Conservation (phyloP, 1,140 invertebrate species). For the Camponotus pennsylvanicus region DNA sequence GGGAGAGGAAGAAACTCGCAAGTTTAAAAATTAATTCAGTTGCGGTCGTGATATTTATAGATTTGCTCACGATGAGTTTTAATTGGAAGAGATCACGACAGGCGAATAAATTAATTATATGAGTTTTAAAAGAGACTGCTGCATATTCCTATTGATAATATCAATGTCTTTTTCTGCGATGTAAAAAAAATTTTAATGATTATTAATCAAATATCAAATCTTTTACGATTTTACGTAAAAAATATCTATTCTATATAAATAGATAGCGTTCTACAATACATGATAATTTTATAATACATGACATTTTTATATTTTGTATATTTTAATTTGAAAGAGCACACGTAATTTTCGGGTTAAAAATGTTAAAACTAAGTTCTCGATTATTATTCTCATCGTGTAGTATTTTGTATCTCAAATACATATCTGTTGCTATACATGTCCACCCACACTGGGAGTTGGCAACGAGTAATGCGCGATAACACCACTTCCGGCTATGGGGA, state of each 20-base stretch:
- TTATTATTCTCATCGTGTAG: not conserved
- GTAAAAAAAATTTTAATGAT: not conserved
- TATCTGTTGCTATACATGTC: conserved; percentile 60
- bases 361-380: not conserved
- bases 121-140: conserved; percentile 5
- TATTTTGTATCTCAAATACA: conserved; percentile 1
- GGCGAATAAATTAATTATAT: conserved; percentile 27
- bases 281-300: not conserved
- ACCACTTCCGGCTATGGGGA: conserved; percentile 66
- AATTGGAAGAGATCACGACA: conserved; percentile 3
- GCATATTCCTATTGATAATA: not conserved
- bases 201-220: not conserved
- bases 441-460: conserved; percentile 57
- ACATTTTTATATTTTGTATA: not conserved
- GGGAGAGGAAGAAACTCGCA: not conserved
- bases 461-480: conserved; percentile 67
- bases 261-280: too few relatives aligned
- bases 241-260: not conserved
- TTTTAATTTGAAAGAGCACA: not conserved
- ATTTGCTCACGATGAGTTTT: not conserved
- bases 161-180: not conserved
- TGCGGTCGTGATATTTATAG: conserved; percentile 26
- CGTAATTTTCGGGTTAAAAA: not conserved
- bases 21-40: conserved; percentile 18
- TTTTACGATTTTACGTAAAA: not conserved